Evolutionary conservation across 2,113 vertebrate genomes (phyloP).

Genomic region (Dasyurus viverrinus): DNA sequence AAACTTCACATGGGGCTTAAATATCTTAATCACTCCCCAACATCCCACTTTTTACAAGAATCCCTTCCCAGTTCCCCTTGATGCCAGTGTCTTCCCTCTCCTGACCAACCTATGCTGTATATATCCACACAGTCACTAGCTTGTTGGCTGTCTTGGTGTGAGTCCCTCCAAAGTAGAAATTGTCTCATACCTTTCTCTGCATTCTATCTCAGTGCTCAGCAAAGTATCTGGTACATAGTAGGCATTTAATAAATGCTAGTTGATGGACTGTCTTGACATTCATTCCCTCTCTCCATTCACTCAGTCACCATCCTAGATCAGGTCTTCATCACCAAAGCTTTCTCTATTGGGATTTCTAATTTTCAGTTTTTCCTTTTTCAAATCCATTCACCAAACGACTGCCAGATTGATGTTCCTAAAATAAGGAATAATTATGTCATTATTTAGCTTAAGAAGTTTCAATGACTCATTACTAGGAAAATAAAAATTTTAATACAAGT

Average conservation of each 20-base stretch:
- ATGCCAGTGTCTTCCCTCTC: neutral
- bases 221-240: too few relatives aligned
- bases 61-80: neutral
- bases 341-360: neutral
- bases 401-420: neutral
- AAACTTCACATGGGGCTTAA: neutral
- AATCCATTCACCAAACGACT: neutral
- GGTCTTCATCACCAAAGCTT: neutral
- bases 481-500: neutral
- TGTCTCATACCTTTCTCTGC: too few relatives aligned
- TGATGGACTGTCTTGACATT: too few relatives aligned
- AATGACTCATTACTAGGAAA: neutral
- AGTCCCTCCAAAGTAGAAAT: too few relatives aligned
- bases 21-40: neutral
- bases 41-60: neutral
- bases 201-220: too few relatives aligned
- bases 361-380: neutral
- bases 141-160: too few relatives aligned
- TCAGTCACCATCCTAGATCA: too few relatives aligned
- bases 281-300: neutral
- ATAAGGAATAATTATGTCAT: neutral
- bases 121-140: too few relatives aligned
- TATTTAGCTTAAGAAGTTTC: neutral
- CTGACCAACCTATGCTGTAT: too few relatives aligned
- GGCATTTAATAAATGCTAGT: too few relatives aligned